Evolutionary conservation across 2,888 invertebrate genomes (phyloP).

Genomic region (Leptinotarsa haldemani): DNA sequence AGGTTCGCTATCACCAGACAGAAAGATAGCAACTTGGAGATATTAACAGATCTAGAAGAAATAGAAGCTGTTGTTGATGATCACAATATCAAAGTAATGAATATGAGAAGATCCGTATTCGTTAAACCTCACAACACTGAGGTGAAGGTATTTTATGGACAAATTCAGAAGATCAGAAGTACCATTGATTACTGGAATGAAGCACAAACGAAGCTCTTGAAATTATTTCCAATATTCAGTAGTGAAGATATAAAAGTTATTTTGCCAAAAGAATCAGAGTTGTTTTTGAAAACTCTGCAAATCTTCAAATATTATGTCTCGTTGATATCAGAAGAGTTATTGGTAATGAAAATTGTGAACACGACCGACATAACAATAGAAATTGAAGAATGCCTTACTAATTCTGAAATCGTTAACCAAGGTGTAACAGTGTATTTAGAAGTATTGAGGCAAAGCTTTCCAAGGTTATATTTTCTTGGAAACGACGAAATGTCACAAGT

Average conservation of each 20-base stretch:
- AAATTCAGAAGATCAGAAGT: constrained; percentile 72
- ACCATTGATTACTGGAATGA: constrained; percentile 83
- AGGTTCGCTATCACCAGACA: constrained; percentile 72
- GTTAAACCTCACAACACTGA: constrained; percentile 81
- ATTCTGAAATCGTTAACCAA: constrained; percentile 81
- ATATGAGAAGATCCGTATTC: constrained; percentile 85
- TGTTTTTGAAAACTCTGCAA: constrained; percentile 48
- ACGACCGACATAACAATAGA: constrained; percentile 74
- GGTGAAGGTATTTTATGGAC: constrained; percentile 78
- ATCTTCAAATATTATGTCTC: constrained; percentile 51
- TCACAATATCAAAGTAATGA: constrained; percentile 82
- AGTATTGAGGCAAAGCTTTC: constrained; percentile 81
- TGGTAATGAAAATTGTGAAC: constrained; percentile 72
- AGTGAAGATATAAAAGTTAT: constrained; percentile 77
- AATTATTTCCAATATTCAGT: constrained; percentile 84
- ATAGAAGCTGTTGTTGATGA: constrained; percentile 81
- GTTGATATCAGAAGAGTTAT: constrained; percentile 69
- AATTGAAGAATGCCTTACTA: constrained; percentile 72
- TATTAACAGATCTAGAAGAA: constrained; percentile 79
- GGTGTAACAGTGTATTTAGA: constrained; percentile 84
- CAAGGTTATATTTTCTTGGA: constrained; percentile 88
- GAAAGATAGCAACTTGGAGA: constrained; percentile 73
- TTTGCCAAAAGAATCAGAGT: constrained; percentile 64
- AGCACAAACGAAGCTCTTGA: constrained; percentile 85
- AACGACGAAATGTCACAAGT: constrained; percentile 90